Conservation (phyloP, 2,797 vertebrate genomes). For the Parauchenoglanis punctatus region DNA sequence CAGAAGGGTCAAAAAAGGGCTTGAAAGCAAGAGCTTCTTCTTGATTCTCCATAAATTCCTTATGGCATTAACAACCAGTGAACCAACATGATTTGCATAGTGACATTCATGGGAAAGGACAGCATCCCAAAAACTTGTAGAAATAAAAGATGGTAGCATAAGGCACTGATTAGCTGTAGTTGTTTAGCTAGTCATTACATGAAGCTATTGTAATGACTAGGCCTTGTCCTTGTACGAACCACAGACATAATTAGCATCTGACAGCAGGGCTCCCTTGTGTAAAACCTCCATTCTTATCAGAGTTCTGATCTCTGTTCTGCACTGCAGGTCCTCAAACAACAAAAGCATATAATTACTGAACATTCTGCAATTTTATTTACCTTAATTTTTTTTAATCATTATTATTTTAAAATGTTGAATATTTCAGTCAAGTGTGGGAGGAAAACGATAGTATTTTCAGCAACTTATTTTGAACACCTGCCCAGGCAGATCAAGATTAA, state of each 20-base stretch:
- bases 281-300: background rate
- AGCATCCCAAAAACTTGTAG: background rate
- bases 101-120: constrained; percentile 43
- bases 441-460: background rate
- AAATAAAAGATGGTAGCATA: constrained; percentile 5
- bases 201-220: background rate
- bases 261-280: constrained; percentile 20
- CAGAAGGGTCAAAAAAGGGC: constrained; percentile 47
- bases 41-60: constrained; percentile 32
- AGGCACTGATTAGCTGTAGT: background rate
- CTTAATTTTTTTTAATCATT: no score
- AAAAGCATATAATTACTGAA: background rate
- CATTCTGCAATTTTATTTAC: background rate
- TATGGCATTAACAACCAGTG: constrained; percentile 65
- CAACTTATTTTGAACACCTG: constrained; percentile 5
- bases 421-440: background rate
- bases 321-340: background rate
- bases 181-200: background rate
- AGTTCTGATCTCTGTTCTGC: background rate
- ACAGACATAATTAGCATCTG: constrained; percentile 22
- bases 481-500: constrained; percentile 2
- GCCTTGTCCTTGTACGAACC: constrained; percentile 1
- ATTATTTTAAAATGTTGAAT: background rate
- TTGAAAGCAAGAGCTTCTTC: constrained; percentile 58
- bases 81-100: constrained; percentile 35